Evolutionary conservation across 2,888 invertebrate genomes (phyloP), one percentile per base, ranked within the genome.

Genomic region (Noctua janthina): DNA sequence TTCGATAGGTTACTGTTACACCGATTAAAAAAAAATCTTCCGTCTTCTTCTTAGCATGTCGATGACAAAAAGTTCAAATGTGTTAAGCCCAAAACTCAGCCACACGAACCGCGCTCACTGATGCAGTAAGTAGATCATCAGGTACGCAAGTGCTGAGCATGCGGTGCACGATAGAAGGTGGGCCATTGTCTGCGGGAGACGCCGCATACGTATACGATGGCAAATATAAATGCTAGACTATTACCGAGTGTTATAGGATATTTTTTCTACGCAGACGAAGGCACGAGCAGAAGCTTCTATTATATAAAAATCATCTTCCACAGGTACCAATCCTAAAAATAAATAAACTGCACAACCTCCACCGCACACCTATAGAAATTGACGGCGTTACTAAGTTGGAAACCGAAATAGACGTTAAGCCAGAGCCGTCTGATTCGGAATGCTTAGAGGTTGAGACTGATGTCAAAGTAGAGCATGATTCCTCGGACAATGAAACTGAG

Each of bases 401-500:
- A 11, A 15, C 46, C 0, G 68, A 43, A 13, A 10, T 64, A 15
- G 80, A 83, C 66, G n/a, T 82, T 0, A 90, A 89, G 46, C n/a
- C 78, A 0, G 82, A 83, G 43, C 43, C 46, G 0, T 29, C 20
- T 0, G 79, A 86, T 5, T 11, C 59, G 0, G 67, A 75, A 7
- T 59, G 35, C 3, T 3, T 76, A 1, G 78, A 79, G 8, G 67
- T 90, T 1, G 81, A 88, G 1, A 94, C 91, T 0, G 93, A 95
- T 17, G 81, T 95, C 0, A 95, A 94, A 90, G 87, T 93, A 0
- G 94, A 95, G 82, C 89, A 90, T 8, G 93, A 93, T 7, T 88
- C 82, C 10, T 93, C 92, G 0, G 94, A 95, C 69, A 79, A 51
- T 20, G 94, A 94, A 74, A 85, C 86, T 0, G 93, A 93, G 29